Percentiles rank a stretch among this genome's conserved stretches.
Conservation (phyloP, 2,888 invertebrate species). For the Laothoe populi region DNA sequence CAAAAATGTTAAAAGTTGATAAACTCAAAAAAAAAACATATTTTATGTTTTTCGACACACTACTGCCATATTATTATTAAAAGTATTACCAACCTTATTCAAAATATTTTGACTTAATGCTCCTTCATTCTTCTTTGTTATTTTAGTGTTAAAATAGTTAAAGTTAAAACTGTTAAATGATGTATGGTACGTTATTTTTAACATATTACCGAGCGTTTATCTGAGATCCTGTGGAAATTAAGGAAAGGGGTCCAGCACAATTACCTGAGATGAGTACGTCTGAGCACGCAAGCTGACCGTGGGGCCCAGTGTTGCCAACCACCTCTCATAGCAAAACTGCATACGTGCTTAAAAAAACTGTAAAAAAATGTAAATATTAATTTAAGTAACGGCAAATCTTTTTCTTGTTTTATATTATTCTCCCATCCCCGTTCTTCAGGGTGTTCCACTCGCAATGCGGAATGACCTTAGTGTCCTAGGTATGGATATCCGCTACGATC, state of each 20-base stretch:
- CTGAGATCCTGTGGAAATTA: slow-evolving; percentile 11
- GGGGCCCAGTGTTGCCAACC: not conserved
- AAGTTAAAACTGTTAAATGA: not conserved
- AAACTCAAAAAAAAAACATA: no score
- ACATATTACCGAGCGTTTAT: not conserved
- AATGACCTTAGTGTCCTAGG: no score
- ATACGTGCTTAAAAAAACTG: no score
- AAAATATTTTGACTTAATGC: not conserved
- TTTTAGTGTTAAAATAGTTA: not conserved
- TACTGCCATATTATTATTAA: not conserved
- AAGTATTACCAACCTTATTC: not conserved
- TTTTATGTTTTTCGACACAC: not conserved
- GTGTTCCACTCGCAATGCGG: no score
- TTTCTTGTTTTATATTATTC: no score
- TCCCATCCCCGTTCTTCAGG: no score
- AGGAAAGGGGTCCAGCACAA: slow-evolving; percentile 19
- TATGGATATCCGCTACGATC: no score
- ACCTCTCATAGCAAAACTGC: no score
- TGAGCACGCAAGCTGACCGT: not conserved
- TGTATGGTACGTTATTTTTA: not conserved
- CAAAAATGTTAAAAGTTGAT: no score
- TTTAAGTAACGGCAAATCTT: no score
- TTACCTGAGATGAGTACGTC: slow-evolving; percentile 10
- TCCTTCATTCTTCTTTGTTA: not conserved
- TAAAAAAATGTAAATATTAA: no score